Percentiles rank a stretch among this genome's conserved stretches.
Evolutionary conservation across 2,113 vertebrate species (phyloP).

Genomic region (Anseranas semipalmata): DNA sequence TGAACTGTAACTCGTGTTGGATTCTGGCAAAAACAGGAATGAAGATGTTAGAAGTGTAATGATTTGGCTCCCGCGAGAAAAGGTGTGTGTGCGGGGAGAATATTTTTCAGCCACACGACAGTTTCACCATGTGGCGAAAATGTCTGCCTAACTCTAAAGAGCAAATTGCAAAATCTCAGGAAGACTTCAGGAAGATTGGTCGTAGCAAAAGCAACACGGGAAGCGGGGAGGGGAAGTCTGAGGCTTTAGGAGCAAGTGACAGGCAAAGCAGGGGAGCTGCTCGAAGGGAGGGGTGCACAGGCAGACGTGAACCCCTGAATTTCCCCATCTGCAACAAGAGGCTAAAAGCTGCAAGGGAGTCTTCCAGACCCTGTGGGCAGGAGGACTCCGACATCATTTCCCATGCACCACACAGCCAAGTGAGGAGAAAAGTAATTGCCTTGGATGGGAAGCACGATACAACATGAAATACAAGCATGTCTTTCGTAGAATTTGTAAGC

Average conservation of each 20-base stretch:
- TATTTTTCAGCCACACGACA: neutral
- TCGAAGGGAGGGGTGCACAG: neutral
- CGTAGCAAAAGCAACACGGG: neutral
- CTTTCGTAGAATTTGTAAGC: neutral
- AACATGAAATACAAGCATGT: constrained; percentile 26
- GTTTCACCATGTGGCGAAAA: constrained; percentile 12
- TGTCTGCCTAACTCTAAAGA: neutral
- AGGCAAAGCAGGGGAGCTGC: neutral
- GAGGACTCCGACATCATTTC: neutral
- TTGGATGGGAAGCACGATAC: constrained; percentile 13
- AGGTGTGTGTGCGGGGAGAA: neutral
- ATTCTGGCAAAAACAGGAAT: neutral
- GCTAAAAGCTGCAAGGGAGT: neutral
- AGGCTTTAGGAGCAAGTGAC: neutral
- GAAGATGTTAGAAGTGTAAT: neutral
- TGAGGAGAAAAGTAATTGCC: constrained; percentile 24
- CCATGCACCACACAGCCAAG: neutral
- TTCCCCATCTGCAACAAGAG: neutral
- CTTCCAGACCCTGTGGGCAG: neutral
- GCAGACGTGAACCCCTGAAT: neutral
- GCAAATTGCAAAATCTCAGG: constrained; percentile 1
- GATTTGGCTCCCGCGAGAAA: constrained; percentile 23
- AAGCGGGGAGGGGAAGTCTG: neutral
- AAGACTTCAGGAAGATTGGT: neutral
- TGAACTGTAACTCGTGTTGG: neutral